Evolutionary conservation across 2,113 vertebrate species (phyloP), one percentile per base, ranked within the genome.

Genomic region (Columbina picui): DNA sequence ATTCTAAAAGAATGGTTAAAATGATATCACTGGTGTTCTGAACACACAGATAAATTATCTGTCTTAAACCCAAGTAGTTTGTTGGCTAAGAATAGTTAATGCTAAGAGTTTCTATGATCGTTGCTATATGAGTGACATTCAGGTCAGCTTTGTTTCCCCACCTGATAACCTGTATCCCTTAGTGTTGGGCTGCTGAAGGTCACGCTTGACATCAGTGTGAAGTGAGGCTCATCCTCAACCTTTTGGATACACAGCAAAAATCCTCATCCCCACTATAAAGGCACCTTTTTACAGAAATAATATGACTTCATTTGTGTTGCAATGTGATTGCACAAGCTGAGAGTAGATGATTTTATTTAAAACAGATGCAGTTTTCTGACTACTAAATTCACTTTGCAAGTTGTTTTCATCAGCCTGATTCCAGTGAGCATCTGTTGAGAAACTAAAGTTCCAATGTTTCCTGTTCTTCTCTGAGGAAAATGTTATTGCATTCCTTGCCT

Each of bases 41-140:
- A 67, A 36, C 30, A 39, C 9, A 36, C 20, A 49, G 19, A 50
- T 9, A 84, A 68, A 68, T 67, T 59, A 49, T 16, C 30, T 73
- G 2, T n/a, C 34, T 70, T 65, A 74, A 93, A 67, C 7, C 9
- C 57, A 22, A 22, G 17, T 8, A 27, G 3, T 15, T 67, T 63
- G 17, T 45, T 59, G 34, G 34, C 23, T 7, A 77, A 53, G 11
- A 82, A 32, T 8, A 52, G 15, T 63, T 45, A 74, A 79, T 21
- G 0, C 4, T 69, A 59, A 55, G 12, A 39, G 9, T 5, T 61
- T 77, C 84, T 77, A 10, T 65, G 47, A n/a, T 36, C 1, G 2
- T 21, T 6, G 13, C 6, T 50, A 2, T 75, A 45, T 2, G 1
- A 82, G 38, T 7, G 29, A 32, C 17, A 30, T 63, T 65, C 29